A percentile compares a stretch with the other conserved stretches of the same genome.
These are phyloP conservation scores for Coracias cyanogaster DNA, from an alignment of 2,797 vertebrate genomes.

Conservation along the genomic window DNA sequence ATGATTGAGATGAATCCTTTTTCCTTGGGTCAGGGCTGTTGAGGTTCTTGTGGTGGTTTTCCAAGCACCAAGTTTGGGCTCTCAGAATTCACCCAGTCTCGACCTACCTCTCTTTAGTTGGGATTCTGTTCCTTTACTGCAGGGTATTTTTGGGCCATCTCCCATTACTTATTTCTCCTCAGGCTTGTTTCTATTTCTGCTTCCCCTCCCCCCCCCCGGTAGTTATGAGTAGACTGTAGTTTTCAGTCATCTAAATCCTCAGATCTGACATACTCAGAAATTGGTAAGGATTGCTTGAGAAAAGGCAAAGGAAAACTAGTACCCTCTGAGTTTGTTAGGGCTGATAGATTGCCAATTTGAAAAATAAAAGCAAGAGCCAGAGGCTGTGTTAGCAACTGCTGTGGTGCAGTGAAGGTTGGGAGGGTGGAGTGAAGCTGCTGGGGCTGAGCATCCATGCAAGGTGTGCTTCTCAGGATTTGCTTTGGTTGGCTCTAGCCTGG, in stretches of 20 bases:
- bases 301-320: neutral
- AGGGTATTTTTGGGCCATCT: neutral
- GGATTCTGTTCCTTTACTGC: neutral
- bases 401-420: neutral
- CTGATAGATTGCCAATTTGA: neutral
- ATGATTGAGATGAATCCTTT: neutral
- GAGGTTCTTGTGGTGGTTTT: neutral
- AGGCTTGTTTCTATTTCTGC: neutral
- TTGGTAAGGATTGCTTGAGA: neutral
- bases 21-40: neutral
- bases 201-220: no score
- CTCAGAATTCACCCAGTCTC: neutral
- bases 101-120: neutral
- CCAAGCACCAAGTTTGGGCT: neutral
- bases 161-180: neutral
- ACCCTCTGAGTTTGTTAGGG: neutral
- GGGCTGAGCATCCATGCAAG: fast-evolving
- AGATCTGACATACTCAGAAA: neutral
- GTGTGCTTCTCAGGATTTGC: fast-evolving
- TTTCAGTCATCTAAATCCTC: neutral
- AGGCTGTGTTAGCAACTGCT: neutral
- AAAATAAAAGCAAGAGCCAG: neutral
- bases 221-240: neutral
- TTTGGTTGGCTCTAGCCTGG: neutral
- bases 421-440: neutral